These are phyloP conservation scores for Schrankia costaestrigalis DNA, from an alignment of 2,888 invertebrate genomes.

Conservation along the genomic window DNA sequence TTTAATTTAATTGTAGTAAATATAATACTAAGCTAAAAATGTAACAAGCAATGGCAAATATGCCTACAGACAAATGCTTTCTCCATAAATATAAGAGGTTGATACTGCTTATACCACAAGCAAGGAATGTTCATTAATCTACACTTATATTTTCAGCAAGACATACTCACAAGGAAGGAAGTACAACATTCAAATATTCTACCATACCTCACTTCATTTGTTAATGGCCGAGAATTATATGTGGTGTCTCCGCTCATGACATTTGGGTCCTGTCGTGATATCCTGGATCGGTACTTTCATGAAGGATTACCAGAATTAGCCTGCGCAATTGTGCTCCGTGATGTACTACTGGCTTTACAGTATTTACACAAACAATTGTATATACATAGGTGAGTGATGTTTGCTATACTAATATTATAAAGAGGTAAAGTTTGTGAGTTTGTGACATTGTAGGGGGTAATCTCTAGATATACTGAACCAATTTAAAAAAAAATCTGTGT, in stretches of 20 bases:
- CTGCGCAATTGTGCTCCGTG: constrained; percentile 88
- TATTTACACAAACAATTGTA: constrained; percentile 92
- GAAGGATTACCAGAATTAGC: constrained; percentile 91
- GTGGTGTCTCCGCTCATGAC: constrained; percentile 91
- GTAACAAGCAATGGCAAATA: too few species aligned
- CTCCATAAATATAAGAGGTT: too few species aligned
- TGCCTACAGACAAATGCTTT: too few species aligned
- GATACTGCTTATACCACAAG: too few species aligned
- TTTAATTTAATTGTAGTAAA: too few species aligned
- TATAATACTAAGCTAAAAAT: too few species aligned
- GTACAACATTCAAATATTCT: constrained; percentile 90
- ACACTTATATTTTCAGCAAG: constrained; percentile 88
- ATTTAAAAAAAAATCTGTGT: too few species aligned
- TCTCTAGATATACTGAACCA: too few species aligned
- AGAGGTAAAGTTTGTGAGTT: too few species aligned
- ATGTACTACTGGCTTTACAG: constrained; percentile 88
- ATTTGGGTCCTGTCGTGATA: constrained; percentile 90
- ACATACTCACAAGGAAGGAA: constrained; percentile 88
- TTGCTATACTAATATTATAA: too few species aligned
- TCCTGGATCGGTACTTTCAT: constrained; percentile 87
- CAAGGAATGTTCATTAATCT: too few species aligned
- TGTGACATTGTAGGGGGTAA: too few species aligned
- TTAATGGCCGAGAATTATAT: constrained; percentile 88
- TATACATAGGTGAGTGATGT: constrained; percentile 89
- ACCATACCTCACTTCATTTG: constrained; percentile 87